Percentiles rank a stretch among this genome's conserved stretches.
These are phyloP conservation scores for Copidosoma aretas DNA, from an alignment of 2,888 invertebrate species.

Conservation along the genomic window DNA sequence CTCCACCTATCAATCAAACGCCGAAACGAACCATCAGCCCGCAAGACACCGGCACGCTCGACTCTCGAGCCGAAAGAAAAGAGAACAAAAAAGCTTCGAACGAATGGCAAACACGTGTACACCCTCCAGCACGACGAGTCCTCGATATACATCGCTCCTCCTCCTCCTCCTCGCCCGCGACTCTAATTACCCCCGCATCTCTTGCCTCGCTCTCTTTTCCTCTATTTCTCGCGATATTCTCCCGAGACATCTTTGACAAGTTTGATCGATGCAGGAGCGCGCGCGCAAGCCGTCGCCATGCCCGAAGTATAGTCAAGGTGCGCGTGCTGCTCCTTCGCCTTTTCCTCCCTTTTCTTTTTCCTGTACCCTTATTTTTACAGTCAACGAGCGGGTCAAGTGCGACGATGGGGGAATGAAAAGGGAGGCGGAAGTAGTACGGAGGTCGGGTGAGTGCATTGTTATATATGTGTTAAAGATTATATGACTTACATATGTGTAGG, in stretches of 20 bases:
- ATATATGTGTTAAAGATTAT: not conserved
- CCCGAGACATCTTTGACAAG: slow-evolving; percentile 11
- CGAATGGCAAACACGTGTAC: too few relatives aligned
- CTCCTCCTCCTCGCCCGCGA: too few relatives aligned
- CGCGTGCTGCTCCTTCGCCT: not conserved
- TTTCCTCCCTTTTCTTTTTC: not conserved
- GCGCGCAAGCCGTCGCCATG: not conserved
- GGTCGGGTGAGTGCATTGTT: not conserved
- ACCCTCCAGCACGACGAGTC: too few relatives aligned
- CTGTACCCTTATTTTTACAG: not conserved
- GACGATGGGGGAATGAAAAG: not conserved
- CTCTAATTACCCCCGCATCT: too few relatives aligned
- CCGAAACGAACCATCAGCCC: too few relatives aligned
- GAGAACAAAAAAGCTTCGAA: too few relatives aligned
- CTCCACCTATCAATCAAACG: too few relatives aligned
- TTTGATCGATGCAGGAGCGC: slow-evolving; percentile 5
- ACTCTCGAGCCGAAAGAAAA: too few relatives aligned
- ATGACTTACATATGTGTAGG: not conserved
- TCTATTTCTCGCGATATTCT: not conserved
- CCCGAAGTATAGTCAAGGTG: too few relatives aligned
- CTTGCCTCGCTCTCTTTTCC: too few relatives aligned
- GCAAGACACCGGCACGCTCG: too few relatives aligned
- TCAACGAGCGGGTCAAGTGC: not conserved
- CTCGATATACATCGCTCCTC: too few relatives aligned
- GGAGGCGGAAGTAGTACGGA: not conserved